phyloP scores from a whole-genome alignment of 35 echinoderm and acorn worm species.

The Amphiura filiformis region DNA sequence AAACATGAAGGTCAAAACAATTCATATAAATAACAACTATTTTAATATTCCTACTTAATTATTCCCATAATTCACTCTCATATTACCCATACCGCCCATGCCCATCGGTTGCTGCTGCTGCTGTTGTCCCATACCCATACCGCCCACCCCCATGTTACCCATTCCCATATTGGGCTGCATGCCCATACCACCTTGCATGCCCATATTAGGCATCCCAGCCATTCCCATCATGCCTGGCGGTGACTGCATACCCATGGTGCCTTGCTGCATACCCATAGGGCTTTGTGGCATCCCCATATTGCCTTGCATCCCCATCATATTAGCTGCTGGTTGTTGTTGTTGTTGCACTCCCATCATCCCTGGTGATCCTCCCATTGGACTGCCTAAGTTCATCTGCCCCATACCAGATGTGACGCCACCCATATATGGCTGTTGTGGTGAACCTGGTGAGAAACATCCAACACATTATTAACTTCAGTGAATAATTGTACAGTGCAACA shows the following conservation, averaged over 20 bases:
- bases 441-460: not conserved
- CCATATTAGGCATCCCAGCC: too few relatives aligned
- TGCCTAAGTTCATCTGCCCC: not conserved
- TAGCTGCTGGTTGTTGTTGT: not conserved
- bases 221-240: too few relatives aligned
- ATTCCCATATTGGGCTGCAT: not conserved
- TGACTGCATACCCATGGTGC: not conserved
- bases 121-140: not conserved
- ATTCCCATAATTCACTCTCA: too few relatives aligned
- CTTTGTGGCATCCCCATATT: not conserved
- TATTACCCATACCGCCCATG: not conserved
- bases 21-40: too few relatives aligned
- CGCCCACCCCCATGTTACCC: not conserved
- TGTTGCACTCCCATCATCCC: not conserved
- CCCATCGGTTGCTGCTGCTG: not conserved
- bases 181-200: not conserved
- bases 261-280: not conserved
- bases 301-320: not conserved
- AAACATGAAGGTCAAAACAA: too few relatives aligned
- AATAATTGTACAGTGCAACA: too few relatives aligned
- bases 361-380: not conserved
- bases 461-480: too few relatives aligned
- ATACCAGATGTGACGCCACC: not conserved
- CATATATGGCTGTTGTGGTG: not conserved
- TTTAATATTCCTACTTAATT: too few relatives aligned